phyloP scores from a whole-genome alignment of 2,113 vertebrate genomes.

The Neolamprologus sp. region DNA sequence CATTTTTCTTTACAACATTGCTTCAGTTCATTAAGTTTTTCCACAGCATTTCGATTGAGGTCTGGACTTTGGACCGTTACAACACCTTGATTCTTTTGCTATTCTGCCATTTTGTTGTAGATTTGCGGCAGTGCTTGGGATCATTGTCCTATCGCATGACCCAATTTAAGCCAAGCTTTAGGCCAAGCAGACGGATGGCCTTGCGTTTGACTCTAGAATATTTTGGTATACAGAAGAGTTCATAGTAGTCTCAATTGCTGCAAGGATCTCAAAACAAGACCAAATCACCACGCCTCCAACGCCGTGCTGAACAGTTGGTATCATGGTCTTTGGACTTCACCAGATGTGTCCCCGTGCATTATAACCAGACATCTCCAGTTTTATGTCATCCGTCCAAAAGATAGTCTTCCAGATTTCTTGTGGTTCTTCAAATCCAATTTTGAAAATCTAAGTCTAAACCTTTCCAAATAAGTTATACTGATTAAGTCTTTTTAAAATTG shows the following conservation, averaged over 20 bases:
- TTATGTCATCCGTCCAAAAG: background rate
- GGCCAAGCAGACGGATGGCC: background rate
- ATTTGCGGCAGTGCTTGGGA: background rate
- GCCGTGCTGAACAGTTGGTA: background rate
- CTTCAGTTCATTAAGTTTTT: background rate
- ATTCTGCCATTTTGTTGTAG: background rate
- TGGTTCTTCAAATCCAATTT: background rate
- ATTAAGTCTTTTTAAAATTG: background rate
- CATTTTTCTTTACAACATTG: background rate
- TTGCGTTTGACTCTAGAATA: background rate
- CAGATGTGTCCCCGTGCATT: background rate
- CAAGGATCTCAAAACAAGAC: background rate
- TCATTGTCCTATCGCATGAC: background rate
- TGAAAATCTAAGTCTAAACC: background rate
- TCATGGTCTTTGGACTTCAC: background rate
- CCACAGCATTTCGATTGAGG: background rate
- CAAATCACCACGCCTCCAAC: background rate
- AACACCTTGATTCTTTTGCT: background rate
- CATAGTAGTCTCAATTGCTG: background rate
- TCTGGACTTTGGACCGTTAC: background rate
- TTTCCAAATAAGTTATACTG: background rate
- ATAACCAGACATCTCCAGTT: background rate
- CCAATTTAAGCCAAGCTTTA: background rate
- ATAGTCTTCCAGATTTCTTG: background rate
- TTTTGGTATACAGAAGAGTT: background rate